Base-by-base conservation (phyloP, 2,797 vertebrate species). In the Spea hammondii region DNA sequence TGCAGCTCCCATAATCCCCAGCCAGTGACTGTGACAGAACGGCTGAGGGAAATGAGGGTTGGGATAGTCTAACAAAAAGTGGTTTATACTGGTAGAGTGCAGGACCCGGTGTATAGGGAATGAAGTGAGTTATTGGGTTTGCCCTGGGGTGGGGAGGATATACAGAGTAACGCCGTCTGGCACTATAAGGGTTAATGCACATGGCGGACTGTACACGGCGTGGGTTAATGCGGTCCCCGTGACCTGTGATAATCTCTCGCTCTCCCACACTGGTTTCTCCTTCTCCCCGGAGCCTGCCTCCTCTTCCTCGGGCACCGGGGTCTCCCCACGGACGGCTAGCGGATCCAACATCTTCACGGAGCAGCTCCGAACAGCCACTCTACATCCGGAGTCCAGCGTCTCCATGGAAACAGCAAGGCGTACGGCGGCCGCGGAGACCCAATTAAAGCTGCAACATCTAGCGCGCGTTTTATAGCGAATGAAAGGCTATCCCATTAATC, bases 171-270 rank as follows among this genome's bases (percentile, higher is more conserved):
- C 10, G 55, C 10, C 5, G 55, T 59, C n/a, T 13, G 55, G 55
- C 55, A 59, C 5, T 6, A 4, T 12, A 12, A 5, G 55, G 55
- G 55, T 57, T 57, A 57, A 57, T 57, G 55, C 55, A 3, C 8
- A 5, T 59, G 55, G 55, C 12, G 11, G 55, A 72, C 64, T 50
- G 4, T 7, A 8, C 9, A 65, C 13, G 0, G 32, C 3, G 69
- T 13, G 13, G 14, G 49, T 11, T 13, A 11, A 59, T 59, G 8
- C 6, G 12, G 10, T 51, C 5, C 8, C 6, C 5, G 8, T 4
- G 4, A 81, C 79, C 78, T 78, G 66, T 0, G 83, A 65, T 7
- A 80, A 8, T 10, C 65, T 53, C 46, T 80, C 70, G n/a, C 55
- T 76, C 8, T 66, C 46, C 65, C 74, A 77, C 45, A 44, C 59